Evolutionary conservation across 2,113 vertebrate species (phyloP), one percentile per base, ranked within the genome.

Genomic region (Bambusicola thoracicus): DNA sequence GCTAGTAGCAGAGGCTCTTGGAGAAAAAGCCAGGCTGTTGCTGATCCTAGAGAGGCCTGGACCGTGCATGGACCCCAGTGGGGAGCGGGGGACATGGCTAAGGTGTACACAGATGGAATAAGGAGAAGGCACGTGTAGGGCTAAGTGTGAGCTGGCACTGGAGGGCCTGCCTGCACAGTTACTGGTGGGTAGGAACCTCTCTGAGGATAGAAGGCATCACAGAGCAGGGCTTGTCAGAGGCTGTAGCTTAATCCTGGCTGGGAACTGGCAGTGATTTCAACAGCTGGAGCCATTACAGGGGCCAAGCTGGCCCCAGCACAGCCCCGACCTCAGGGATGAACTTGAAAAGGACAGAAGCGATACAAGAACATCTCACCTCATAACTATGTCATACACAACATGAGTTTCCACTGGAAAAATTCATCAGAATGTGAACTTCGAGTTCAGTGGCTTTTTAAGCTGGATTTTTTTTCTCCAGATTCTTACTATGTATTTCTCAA

Each of bases 291-390:
- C 90, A 27, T 34, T 24, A 18, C 55, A 87, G 72, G 55, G 22
- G 94, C 80, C 91, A 86, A 77, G 69, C 40, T 85, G 89, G 48
- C 80, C 76, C 59, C 10, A 84, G 27, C 41, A 38, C 14, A 24
- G 81, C 80, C 65, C 73, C 1, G 69, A 94, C 94, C 94, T 92
- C 32, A 3, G 25, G 6, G 2, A 63, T 61, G 84, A 94, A 93
- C 89, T 92, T 0, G 0, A 88, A 66, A 78, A 62, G 51, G 36
- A 67, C 74, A 78, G 84, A 94, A 93, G 51, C 2, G 2, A 70
- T 73, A 43, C 49, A 67, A 94, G 73, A 69, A 94, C 91, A 86
- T 95, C 91, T 95, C 93, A 89, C 94, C 94, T 94, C 87, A 0
- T 95, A 96, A 92, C 84, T 84, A 63, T 70, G 81, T 65, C 6